A percentile compares a stretch with the other conserved stretches of the same genome.
Conservation (phyloP, 2,888 invertebrate genomes). For the Hyles lineata region DNA sequence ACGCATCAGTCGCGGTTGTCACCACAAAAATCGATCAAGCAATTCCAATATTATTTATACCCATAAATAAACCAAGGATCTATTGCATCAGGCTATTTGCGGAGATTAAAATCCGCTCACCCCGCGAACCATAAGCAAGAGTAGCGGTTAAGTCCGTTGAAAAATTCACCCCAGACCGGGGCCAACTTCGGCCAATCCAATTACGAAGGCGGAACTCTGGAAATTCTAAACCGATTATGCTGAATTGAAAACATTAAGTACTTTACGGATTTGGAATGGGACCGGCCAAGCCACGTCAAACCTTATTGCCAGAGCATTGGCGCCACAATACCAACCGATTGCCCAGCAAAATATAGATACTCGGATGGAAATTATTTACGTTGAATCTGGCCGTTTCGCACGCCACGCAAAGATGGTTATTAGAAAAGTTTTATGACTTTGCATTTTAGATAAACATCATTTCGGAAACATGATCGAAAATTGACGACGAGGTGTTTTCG, state of each 20-base stretch:
- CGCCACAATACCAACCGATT: slow-evolving; percentile 63
- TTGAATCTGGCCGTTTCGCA: slow-evolving; percentile 70
- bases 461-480: slow-evolving; percentile 63
- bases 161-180: slow-evolving; percentile 68
- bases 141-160: slow-evolving; percentile 62
- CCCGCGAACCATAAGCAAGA: slow-evolving; percentile 32
- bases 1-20: too few relatives aligned
- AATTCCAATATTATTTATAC: neutral
- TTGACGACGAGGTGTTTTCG: slow-evolving; percentile 48
- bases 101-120: slow-evolving; percentile 23
- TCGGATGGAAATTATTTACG: slow-evolving; percentile 78
- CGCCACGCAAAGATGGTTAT: slow-evolving; percentile 71
- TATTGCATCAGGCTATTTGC: slow-evolving; percentile 9
- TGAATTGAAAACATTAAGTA: slow-evolving; percentile 85
- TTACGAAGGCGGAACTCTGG: slow-evolving; percentile 80
- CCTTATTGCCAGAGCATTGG: slow-evolving; percentile 60
- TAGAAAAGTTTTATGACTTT: slow-evolving; percentile 80
- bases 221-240: slow-evolving; percentile 85
- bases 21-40: too few relatives aligned
- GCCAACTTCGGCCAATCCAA: slow-evolving; percentile 79
- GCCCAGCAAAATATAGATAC: slow-evolving; percentile 78
- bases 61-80: slow-evolving; percentile 12
- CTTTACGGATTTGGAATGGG: slow-evolving; percentile 69
- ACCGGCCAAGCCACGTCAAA: slow-evolving; percentile 56
- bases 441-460: slow-evolving; percentile 69